These are phyloP conservation scores for Pterois miles DNA, from an alignment of 2,797 vertebrate species.

Conservation along the genomic window DNA sequence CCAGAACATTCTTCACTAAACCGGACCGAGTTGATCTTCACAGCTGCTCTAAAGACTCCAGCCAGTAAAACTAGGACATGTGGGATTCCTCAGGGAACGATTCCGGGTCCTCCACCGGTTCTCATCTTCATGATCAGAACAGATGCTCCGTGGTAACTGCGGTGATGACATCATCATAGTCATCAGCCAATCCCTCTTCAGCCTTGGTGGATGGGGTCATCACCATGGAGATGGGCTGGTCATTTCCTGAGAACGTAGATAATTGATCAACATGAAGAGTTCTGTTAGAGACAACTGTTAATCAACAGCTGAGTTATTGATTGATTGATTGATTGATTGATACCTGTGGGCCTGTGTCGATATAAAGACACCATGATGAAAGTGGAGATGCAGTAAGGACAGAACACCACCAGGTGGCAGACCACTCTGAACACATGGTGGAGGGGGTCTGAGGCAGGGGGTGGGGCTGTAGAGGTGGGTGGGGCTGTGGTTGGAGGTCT, in stretches of 20 bases:
- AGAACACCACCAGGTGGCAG: background rate
- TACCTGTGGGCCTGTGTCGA: background rate
- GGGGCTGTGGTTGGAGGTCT: fast-evolving
- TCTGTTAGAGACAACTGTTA: background rate
- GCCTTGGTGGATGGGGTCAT: background rate
- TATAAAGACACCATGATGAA: background rate
- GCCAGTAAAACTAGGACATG: background rate
- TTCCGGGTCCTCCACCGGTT: background rate
- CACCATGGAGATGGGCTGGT: background rate
- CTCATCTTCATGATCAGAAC: background rate
- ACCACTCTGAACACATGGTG: background rate
- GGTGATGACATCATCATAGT: background rate
- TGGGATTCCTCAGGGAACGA: background rate
- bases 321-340: background rate
- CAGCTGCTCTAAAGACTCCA: too few species aligned
- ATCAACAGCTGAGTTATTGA: background rate
- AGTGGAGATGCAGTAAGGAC: conserved; percentile 11
- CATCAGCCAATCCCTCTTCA: background rate
- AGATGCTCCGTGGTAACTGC: conserved; percentile 2
- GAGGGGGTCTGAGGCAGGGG: background rate
- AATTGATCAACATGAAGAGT: background rate
- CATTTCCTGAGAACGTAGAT: background rate
- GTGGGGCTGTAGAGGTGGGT: background rate
- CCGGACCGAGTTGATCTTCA: too few species aligned
- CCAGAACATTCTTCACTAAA: too few species aligned